Evolutionary conservation across 2,113 vertebrate species (phyloP).

Genomic region (Aspiorhynchus laticeps): DNA sequence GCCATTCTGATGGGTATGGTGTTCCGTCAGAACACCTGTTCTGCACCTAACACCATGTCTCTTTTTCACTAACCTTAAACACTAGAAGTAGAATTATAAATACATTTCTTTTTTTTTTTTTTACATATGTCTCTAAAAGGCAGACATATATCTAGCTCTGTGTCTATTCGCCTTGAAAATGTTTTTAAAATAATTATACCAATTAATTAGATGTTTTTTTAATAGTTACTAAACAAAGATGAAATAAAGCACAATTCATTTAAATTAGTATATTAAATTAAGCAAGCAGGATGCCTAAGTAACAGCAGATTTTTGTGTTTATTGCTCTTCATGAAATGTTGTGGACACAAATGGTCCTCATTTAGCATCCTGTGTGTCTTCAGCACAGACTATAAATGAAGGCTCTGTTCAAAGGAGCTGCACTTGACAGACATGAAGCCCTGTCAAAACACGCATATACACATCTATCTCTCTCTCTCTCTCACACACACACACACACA

Average conservation of each 20-base stretch:
- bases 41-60: too few species aligned
- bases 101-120: too few species aligned
- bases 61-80: too few species aligned
- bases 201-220: neutral
- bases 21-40: too few species aligned
- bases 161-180: too few species aligned
- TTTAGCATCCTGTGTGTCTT: neutral
- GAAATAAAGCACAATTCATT: neutral
- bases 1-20: too few species aligned
- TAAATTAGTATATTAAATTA: neutral
- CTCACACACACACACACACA: slow-evolving; percentile 46
- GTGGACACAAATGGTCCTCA: slow-evolving; percentile 1
- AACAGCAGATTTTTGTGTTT: neutral
- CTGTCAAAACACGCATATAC: slow-evolving; percentile 50
- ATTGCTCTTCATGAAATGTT: neutral
- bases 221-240: neutral
- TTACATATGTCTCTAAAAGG: too few species aligned
- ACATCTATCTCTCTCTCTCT: too few species aligned
- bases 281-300: neutral
- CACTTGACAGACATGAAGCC: slow-evolving; percentile 35
- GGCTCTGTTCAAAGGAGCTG: neutral
- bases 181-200: too few species aligned
- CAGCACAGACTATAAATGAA: neutral
- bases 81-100: too few species aligned
- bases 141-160: too few species aligned